Conservation (phyloP, 2,888 invertebrate genomes). For the Harpalus rubripes region DNA sequence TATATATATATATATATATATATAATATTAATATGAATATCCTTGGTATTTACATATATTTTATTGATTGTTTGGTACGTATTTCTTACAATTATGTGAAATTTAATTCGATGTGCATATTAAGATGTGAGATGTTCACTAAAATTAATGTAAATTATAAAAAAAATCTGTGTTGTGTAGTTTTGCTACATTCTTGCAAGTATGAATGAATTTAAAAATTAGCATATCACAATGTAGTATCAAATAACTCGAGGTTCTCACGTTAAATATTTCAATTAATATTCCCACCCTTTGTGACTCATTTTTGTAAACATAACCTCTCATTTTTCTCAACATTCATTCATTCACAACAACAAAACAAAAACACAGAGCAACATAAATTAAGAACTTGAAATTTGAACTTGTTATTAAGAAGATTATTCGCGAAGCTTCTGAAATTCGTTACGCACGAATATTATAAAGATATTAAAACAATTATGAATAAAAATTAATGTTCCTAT, state of each 20-base stretch:
- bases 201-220: conserved; percentile 47
- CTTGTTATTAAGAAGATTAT: conserved; percentile 34
- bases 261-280: conserved; percentile 48
- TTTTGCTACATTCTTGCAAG: conserved; percentile 12
- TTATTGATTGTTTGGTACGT: too few species aligned
- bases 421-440: conserved; percentile 42
- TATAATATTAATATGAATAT: too few species aligned
- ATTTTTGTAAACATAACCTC: conserved; percentile 40
- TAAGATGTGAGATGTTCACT: background rate
- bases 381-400: conserved; percentile 8
- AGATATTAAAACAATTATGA: conserved; percentile 59
- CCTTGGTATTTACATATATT: too few species aligned
- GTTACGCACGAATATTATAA: conserved; percentile 38
- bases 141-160: background rate
- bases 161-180: conserved; percentile 7
- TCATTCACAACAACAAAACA: conserved; percentile 30
- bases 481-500: conserved; percentile 38
- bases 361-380: conserved; percentile 21
- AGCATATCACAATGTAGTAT: conserved; percentile 48
- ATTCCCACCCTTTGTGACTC: conserved; percentile 41
- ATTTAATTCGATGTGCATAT: background rate
- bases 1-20: too few species aligned
- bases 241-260: conserved; percentile 31
- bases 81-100: background rate
- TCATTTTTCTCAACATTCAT: conserved; percentile 49